phyloP scores from a whole-genome alignment of 1,140 invertebrate genomes.

The Oreohelix idahoensis region DNA sequence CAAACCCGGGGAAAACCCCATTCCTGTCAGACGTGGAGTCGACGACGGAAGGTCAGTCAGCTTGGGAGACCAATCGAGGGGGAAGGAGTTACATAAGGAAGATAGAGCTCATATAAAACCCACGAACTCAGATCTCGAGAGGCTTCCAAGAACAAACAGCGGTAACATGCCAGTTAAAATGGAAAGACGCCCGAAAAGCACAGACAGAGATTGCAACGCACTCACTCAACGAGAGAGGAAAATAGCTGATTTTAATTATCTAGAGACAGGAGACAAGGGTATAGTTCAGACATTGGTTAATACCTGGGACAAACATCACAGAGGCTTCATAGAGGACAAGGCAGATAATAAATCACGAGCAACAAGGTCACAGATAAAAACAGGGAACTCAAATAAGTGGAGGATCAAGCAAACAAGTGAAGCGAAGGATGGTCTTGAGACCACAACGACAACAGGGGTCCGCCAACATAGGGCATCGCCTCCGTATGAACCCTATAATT shows the following conservation, averaged over 20 bases:
- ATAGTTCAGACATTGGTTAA: not conserved
- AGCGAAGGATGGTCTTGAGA: not conserved
- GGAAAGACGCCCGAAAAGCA: too few relatives aligned
- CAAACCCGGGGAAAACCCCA: not conserved
- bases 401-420: not conserved
- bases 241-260: not conserved
- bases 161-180: too few relatives aligned
- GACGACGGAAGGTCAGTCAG: not conserved
- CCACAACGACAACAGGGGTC: not conserved
- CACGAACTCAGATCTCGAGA: not conserved
- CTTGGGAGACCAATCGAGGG: not conserved
- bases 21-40: not conserved
- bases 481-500: not conserved
- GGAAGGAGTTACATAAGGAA: not conserved
- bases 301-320: not conserved
- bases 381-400: not conserved
- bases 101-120: not conserved
- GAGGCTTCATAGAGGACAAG: not conserved
- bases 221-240: not conserved
- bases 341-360: not conserved
- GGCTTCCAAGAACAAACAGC: not conserved
- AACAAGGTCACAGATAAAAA: not conserved
- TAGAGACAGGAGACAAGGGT: not conserved
- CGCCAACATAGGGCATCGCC: not conserved
- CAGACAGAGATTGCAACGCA: not conserved